A percentile compares a stretch with the other conserved stretches of the same genome.
Conservation (phyloP, 2,113 vertebrate genomes). For the Mugil cephalus region DNA sequence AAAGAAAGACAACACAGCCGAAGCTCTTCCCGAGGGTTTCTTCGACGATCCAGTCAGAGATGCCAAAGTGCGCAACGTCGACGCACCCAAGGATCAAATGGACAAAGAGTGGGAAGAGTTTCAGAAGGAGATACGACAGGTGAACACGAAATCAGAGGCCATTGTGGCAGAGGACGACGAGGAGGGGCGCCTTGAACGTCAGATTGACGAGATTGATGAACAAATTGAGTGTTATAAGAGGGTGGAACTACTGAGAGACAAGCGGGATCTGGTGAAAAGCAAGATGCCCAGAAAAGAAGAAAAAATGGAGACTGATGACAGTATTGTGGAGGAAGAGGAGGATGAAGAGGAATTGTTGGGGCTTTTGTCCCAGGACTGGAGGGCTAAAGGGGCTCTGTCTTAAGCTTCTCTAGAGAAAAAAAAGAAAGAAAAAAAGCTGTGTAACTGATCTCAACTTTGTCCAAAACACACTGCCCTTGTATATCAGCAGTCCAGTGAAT, state of each 20-base stretch:
- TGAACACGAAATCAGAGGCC: conserved; percentile 95
- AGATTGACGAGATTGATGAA: conserved; percentile 97
- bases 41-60: conserved; percentile 97
- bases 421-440: not conserved
- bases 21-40: conserved; percentile 96
- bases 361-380: conserved; percentile 92
- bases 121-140: conserved; percentile 96
- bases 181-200: conserved; percentile 93
- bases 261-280: conserved; percentile 87
- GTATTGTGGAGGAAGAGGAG: conserved; percentile 88
- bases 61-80: conserved; percentile 95
- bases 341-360: conserved; percentile 92
- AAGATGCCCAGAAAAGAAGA: conserved; percentile 73
- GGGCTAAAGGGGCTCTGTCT: conserved; percentile 93
- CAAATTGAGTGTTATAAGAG: conserved; percentile 95
- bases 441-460: not conserved
- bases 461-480: not conserved
- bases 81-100: conserved; percentile 97
- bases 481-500: conserved; percentile 7
- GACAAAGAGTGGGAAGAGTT: conserved; percentile 99
- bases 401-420: conserved; percentile 73
- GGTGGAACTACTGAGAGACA: conserved; percentile 91
- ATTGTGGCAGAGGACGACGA: conserved; percentile 98
- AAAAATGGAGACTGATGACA: conserved; percentile 65
- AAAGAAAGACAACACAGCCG: conserved; percentile 90